Conservation (phyloP, 2,113 vertebrate genomes). For the Delphinus delphis region DNA sequence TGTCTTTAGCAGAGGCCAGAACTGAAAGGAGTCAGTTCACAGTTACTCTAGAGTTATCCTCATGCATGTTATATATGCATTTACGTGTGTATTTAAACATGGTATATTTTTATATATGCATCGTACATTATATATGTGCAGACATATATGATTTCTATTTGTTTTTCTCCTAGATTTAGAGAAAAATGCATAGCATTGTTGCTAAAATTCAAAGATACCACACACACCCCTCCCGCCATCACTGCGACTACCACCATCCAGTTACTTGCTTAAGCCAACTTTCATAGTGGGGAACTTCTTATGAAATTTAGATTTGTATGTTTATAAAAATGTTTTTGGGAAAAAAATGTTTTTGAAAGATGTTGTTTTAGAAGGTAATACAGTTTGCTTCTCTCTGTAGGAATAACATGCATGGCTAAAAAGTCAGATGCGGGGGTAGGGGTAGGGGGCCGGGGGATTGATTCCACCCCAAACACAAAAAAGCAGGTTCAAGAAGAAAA, state of each 20-base stretch:
- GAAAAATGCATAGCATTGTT: constrained; percentile 23
- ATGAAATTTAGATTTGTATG: constrained; percentile 50
- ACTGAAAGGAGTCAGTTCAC: constrained; percentile 66
- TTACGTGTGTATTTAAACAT: constrained; percentile 5
- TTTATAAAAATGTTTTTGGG: constrained; percentile 44
- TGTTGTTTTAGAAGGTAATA: constrained; percentile 23
- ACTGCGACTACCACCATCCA: background rate
- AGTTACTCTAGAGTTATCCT: constrained; percentile 70
- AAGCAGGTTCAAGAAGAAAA: constrained; percentile 24
- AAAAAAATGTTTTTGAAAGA: background rate
- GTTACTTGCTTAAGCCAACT: background rate
- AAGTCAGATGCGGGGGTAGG: background rate
- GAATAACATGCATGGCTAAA: constrained; percentile 29
- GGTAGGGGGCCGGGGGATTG: background rate
- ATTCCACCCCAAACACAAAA: background rate
- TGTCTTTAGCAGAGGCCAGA: constrained; percentile 52
- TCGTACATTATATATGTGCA: background rate
- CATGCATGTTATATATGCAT: constrained; percentile 50
- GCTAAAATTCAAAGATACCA: constrained; percentile 7
- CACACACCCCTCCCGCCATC: background rate
- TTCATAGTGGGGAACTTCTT: constrained; percentile 29
- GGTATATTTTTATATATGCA: constrained; percentile 14
- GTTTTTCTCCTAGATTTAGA: constrained; percentile 53
- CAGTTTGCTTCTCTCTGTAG: constrained; percentile 18
- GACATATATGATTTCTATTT: background rate